Base-by-base conservation (phyloP, 2,797 vertebrate species). In the Brachyrhaphis roseni region DNA sequence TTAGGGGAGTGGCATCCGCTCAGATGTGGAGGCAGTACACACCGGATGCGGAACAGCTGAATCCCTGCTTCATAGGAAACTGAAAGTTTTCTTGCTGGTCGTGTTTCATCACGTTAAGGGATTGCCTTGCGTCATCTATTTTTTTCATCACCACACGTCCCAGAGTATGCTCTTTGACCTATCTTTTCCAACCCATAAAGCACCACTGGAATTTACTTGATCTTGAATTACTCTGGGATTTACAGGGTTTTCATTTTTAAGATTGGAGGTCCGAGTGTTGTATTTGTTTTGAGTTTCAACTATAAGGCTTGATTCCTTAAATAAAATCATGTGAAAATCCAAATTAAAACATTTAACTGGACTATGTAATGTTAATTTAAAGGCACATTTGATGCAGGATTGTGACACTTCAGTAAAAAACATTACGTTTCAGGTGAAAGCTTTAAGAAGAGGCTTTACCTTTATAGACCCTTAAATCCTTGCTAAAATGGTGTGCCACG, bases 51-150 rank as follows among this genome's bases (percentile, higher is more conserved):
- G 5, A 6, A 41, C 31, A 28, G 15, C 16, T n/a, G n/a, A n/a
- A n/a, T 34, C 36, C 47, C 34, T 4, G 15, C 59, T 74, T 5
- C 0, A 55, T 0, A 1, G 15, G 86, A 91, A 93, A 91, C 0
- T 83, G 88, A 93, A 91, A 91, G 55, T 53, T 0, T 2, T 0
- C 4, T 1, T 0, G 13, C 3, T 2, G 31, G 4, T 7, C 31
- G 20, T 31, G 20, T 31, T 75, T 28, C 26, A 31, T 28, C 8
- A 5, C 0, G 26, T 13, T 5, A 0, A 1, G 86, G 83, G 72
- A 74, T 57, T 36, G 83, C 78, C 81, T 26, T 36, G 0, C 28
- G 2, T 78, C 53, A 5, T 1, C 55, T 10, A 0, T 0, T 2
- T 16, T 47, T 84, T 80, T 74, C 85, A 64, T 85, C 85, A 84